These are phyloP conservation scores for Muntiacus muntjak DNA, from an alignment of 2,113 vertebrate species.

Conservation along the genomic window DNA sequence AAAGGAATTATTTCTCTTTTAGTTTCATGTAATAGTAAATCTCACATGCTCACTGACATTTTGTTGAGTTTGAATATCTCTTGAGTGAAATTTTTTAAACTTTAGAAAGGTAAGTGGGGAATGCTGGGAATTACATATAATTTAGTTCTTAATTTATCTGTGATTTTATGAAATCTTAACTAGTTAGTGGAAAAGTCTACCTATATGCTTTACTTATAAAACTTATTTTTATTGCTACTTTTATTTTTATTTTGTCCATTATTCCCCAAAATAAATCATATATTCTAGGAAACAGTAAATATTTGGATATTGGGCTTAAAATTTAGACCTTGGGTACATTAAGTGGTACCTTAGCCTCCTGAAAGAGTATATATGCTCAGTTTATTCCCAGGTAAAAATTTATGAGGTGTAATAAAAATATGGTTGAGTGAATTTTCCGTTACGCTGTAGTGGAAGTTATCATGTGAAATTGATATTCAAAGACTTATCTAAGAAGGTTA, in stretches of 20 bases:
- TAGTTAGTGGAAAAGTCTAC: background rate
- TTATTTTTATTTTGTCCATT: background rate
- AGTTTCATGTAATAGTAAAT: background rate
- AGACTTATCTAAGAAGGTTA: background rate
- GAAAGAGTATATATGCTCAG: background rate
- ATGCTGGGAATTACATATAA: background rate
- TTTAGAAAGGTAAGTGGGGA: background rate
- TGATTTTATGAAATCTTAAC: background rate
- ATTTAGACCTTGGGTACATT: background rate
- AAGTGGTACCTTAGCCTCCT: background rate
- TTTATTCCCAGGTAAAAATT: constrained; percentile 5
- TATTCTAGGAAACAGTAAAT: background rate
- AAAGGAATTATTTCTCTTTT: background rate
- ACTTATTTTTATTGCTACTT: background rate
- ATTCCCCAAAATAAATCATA: background rate
- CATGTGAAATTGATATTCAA: constrained; percentile 12
- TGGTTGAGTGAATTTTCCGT: background rate
- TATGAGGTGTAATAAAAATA: constrained; percentile 11
- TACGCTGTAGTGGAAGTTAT: background rate
- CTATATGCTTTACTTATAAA: background rate
- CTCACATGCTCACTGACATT: background rate
- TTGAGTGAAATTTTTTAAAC: background rate
- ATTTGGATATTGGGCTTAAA: background rate
- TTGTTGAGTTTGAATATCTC: constrained; percentile 16
- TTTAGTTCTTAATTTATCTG: background rate